Evolutionary conservation across 1,140 invertebrate species (phyloP).

Genomic region (Drosophila burlai): DNA sequence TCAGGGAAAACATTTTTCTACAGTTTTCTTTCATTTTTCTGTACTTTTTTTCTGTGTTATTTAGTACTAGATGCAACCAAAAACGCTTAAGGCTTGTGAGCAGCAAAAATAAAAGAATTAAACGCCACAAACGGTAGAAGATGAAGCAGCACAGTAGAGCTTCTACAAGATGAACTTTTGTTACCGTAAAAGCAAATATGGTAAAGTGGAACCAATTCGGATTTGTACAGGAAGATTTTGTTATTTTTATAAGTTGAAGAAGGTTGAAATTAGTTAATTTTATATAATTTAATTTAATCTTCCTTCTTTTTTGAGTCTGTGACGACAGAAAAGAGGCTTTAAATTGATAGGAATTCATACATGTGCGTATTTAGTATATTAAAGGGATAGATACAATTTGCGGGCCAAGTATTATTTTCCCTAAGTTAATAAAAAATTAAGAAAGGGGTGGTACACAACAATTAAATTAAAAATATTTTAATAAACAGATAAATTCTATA

Average conservation of each 20-base stretch:
- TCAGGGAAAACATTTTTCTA: conserved; percentile 75
- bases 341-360: too few relatives aligned
- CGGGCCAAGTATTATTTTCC: too few relatives aligned
- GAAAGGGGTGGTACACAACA: too few relatives aligned
- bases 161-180: not conserved
- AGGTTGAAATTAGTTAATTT: too few relatives aligned
- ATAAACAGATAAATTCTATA: not conserved
- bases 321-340: too few relatives aligned
- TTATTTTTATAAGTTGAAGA: too few relatives aligned
- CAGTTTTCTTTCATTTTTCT: conserved; percentile 23
- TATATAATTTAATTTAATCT: too few relatives aligned
- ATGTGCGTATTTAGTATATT: too few relatives aligned
- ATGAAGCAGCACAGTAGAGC: conserved; percentile 20
- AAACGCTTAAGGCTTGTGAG: conserved; percentile 38
- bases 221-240: not conserved
- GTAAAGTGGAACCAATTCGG: not conserved
- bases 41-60: conserved; percentile 28
- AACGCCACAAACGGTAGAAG: conserved; percentile 47
- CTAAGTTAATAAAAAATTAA: too few relatives aligned
- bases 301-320: too few relatives aligned
- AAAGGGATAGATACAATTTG: too few relatives aligned
- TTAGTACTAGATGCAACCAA: conserved; percentile 52
- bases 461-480: too few relatives aligned
- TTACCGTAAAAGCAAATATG: not conserved
- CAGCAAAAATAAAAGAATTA: conserved; percentile 55